Evolutionary conservation across 2,797 vertebrate genomes (phyloP).

Genomic region (Scleropages formosus): DNA sequence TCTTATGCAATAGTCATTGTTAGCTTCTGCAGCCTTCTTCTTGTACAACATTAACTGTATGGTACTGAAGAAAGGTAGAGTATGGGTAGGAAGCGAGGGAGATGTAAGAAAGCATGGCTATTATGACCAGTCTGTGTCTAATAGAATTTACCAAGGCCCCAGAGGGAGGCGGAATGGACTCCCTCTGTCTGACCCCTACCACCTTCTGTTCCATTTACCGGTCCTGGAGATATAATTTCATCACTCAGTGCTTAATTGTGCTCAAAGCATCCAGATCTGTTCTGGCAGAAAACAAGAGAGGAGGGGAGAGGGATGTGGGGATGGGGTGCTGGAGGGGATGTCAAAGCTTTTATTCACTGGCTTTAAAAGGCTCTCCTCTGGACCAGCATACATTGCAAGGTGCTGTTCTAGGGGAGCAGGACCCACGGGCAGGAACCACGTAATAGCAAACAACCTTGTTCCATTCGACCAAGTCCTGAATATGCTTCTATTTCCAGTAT

Average conservation of each 20-base stretch:
- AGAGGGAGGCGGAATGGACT: conserved; percentile 25
- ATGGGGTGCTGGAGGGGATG: conserved; percentile 47
- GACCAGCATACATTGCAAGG: conserved; percentile 19
- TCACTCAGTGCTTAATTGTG: conserved; percentile 63
- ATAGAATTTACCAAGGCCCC: conserved; percentile 30
- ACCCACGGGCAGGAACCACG: not conserved
- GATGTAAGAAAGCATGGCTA: conserved; percentile 22
- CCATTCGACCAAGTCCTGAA: not conserved
- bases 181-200: conserved; percentile 50
- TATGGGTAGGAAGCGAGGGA: conserved; percentile 5
- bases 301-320: conserved; percentile 33
- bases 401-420: not conserved
- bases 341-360: conserved; percentile 72
- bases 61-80: not conserved
- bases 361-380: conserved; percentile 65
- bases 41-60: conserved; percentile 1
- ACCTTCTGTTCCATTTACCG: conserved; percentile 62
- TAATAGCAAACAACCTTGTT: conserved; percentile 23
- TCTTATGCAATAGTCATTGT: not conserved
- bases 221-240: conserved; percentile 63
- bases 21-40: not conserved
- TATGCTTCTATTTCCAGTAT: too few species aligned
- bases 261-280: conserved; percentile 51
- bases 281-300: conserved; percentile 50
- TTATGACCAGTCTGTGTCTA: conserved; percentile 30